Conservation (phyloP, 2,797 vertebrate genomes). For the Psittacula echo region DNA sequence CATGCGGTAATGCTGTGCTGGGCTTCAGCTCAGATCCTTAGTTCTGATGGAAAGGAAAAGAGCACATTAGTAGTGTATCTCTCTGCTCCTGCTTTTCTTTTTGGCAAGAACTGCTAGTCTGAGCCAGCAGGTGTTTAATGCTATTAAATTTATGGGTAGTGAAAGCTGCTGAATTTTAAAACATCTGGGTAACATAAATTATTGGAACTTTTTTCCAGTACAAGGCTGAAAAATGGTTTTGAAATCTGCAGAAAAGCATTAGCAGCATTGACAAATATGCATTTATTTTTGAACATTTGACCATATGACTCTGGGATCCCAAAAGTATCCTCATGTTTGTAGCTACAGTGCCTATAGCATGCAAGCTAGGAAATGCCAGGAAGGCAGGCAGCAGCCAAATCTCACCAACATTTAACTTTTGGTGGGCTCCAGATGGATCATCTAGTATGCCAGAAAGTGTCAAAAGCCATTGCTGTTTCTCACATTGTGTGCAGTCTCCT, state of each 20-base stretch:
- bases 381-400: not conserved
- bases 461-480: not conserved
- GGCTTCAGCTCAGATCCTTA: constrained; percentile 54
- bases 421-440: not conserved
- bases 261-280: constrained; percentile 44
- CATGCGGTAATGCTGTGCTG: constrained; percentile 50
- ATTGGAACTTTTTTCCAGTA: constrained; percentile 47
- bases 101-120: constrained; percentile 74
- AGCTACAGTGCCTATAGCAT: not conserved
- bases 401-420: not conserved
- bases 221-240: constrained; percentile 63
- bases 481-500: not conserved
- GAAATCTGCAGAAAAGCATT: constrained; percentile 68
- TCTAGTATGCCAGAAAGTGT: rapidly evolving
- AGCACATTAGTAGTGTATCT: constrained; percentile 68
- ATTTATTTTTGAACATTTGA: constrained; percentile 58
- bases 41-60: constrained; percentile 44
- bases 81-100: constrained; percentile 74
- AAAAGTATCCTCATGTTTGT: not conserved
- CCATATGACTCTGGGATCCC: constrained; percentile 1
- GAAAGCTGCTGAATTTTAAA: constrained; percentile 79
- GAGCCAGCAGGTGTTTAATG: constrained; percentile 82
- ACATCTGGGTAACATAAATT: constrained; percentile 81
- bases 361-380: not conserved
- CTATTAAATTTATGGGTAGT: constrained; percentile 81